phyloP scores from a whole-genome alignment of 2,113 vertebrate species.

The Myotis davidii region DNA sequence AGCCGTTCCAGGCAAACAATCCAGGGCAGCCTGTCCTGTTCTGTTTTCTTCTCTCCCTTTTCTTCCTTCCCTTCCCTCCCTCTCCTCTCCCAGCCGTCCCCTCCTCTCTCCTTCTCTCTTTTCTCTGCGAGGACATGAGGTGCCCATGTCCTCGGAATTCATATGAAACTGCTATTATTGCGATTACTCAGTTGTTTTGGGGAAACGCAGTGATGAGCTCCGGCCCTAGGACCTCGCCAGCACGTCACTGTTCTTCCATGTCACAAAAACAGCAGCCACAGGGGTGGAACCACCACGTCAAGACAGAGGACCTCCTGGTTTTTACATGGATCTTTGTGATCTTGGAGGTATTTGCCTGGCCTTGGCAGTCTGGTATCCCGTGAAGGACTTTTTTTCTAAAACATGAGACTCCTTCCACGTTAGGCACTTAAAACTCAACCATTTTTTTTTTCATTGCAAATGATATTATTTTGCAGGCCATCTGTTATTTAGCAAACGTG shows the following conservation, averaged over 20 bases:
- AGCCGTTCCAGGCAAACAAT: neutral
- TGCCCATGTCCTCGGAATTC: neutral
- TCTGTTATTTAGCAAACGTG: constrained; percentile 84
- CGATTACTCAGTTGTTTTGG: neutral
- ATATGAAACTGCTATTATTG: neutral
- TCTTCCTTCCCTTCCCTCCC: too few relatives aligned
- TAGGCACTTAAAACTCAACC: constrained; percentile 60
- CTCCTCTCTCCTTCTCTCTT: neutral
- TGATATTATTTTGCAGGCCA: constrained; percentile 76
- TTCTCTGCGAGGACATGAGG: neutral
- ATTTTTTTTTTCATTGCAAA: constrained; percentile 68
- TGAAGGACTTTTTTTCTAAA: constrained; percentile 52
- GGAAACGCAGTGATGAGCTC: neutral
- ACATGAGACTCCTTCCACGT: neutral
- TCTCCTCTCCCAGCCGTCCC: neutral
- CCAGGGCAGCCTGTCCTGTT: neutral
- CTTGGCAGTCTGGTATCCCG: neutral
- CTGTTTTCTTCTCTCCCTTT: neutral
- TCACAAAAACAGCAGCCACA: neutral
- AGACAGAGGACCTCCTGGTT: neutral
- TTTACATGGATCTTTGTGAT: neutral
- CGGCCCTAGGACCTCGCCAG: neutral
- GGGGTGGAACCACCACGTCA: accelerated
- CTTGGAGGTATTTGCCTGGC: neutral
- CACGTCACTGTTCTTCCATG: neutral